Evolutionary conservation across 2,797 vertebrate species (phyloP).

Genomic region (Cirrhinus mrigala): DNA sequence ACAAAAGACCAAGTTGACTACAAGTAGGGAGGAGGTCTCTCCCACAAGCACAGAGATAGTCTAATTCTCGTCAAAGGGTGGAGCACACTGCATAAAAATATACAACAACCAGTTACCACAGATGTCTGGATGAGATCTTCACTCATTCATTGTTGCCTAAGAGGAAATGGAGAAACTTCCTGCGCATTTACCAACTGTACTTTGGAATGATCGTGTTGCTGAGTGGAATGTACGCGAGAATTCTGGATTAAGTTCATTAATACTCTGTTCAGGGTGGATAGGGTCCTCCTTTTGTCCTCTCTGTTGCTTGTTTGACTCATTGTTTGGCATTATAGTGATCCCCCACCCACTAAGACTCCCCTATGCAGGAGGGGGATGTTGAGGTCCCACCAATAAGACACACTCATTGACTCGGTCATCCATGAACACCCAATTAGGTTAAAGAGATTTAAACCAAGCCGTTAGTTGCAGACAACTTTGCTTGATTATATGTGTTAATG

Average conservation of each 20-base stretch:
- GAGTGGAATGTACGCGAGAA: slow-evolving; percentile 13
- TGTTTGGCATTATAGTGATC: slow-evolving; percentile 67
- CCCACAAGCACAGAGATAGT: background rate
- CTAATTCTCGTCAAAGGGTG: slow-evolving; percentile 30
- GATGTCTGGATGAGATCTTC: slow-evolving; percentile 17
- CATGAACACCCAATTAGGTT: slow-evolving; percentile 73
- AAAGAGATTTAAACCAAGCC: slow-evolving; percentile 75
- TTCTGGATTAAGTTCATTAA: slow-evolving; percentile 51
- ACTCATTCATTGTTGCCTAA: slow-evolving; percentile 1
- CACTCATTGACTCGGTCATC: slow-evolving; percentile 65
- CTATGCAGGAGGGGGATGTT: slow-evolving; percentile 60
- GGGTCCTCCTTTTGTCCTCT: slow-evolving; percentile 72
- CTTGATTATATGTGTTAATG: slow-evolving; percentile 37
- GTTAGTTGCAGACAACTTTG: slow-evolving; percentile 59
- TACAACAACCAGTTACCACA: slow-evolving; percentile 20
- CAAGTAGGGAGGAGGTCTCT: slow-evolving; percentile 24
- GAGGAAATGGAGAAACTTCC: slow-evolving; percentile 40
- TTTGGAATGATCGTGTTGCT: background rate
- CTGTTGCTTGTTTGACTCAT: slow-evolving; percentile 72
- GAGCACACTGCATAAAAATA: slow-evolving; percentile 34
- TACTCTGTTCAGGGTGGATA: slow-evolving; percentile 55
- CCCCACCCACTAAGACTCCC: slow-evolving; percentile 56
- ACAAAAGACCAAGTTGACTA: slow-evolving; percentile 55
- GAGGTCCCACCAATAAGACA: slow-evolving; percentile 73
- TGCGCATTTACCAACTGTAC: slow-evolving; percentile 28